Percentiles rank a stretch among this genome's conserved stretches.
Conservation (phyloP, 1,140 invertebrate species). For the Camponotus floridanus region DNA sequence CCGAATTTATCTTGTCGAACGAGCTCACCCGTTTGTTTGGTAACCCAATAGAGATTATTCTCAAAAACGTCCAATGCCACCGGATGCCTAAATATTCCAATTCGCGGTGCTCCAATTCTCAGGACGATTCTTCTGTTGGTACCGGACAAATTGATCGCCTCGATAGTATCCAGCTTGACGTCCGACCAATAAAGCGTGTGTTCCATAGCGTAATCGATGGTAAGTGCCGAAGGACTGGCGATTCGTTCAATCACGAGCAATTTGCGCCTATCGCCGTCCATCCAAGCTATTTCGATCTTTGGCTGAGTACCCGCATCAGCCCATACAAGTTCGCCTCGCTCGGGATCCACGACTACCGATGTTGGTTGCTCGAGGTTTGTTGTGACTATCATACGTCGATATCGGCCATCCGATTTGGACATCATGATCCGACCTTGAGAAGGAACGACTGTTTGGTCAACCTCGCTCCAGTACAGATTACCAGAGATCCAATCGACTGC, state of each 20-base stretch:
- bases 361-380: constrained; percentile 93
- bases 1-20: constrained; percentile 98
- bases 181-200: constrained; percentile 98
- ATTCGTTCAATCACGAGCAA: constrained; percentile 93
- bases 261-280: constrained; percentile 96
- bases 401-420: constrained; percentile 95
- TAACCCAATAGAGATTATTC: constrained; percentile 95
- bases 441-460: constrained; percentile 91
- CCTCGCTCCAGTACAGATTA: constrained; percentile 98
- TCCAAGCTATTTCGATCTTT: constrained; percentile 97
- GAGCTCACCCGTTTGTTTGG: constrained; percentile 93
- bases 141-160: constrained; percentile 92
- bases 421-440: constrained; percentile 93
- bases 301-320: constrained; percentile 94
- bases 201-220: constrained; percentile 96
- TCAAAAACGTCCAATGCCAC: constrained; percentile 97
- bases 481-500: constrained; percentile 97
- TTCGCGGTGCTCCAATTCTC: constrained; percentile 87
- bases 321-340: constrained; percentile 95
- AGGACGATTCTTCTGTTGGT: constrained; percentile 91
- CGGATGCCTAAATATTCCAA: constrained; percentile 89
- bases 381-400: constrained; percentile 92
- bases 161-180: constrained; percentile 96
- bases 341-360: constrained; percentile 95
- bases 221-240: constrained; percentile 94